Percentiles rank a stretch among this genome's conserved stretches.
These are phyloP conservation scores for Clupea harengus DNA, from an alignment of 2,113 vertebrate species.

Conservation along the genomic window DNA sequence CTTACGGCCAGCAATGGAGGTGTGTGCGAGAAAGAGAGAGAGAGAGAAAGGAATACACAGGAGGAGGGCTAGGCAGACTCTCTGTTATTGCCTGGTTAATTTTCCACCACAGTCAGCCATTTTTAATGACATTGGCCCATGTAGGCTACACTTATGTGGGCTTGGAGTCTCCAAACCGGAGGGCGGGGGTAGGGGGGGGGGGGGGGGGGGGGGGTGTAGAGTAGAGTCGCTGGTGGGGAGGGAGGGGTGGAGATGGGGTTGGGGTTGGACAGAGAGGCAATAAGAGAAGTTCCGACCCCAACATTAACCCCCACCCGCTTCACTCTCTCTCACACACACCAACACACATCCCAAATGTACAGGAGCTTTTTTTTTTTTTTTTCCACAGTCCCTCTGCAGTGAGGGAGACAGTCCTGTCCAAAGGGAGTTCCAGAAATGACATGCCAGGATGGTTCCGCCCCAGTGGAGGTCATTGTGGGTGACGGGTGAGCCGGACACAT, in stretches of 20 bases:
- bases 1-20: not conserved
- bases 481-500: not conserved
- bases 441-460: not conserved
- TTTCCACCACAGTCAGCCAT: constrained; percentile 47
- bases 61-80: not conserved
- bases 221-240: no score
- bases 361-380: not conserved
- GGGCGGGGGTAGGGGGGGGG: constrained; percentile 16
- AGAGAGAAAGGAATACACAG: not conserved
- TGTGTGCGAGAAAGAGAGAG: not conserved
- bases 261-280: constrained; percentile 16
- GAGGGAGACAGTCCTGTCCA: not conserved
- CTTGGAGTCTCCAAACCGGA: constrained; percentile 26
- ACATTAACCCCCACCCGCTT: not conserved
- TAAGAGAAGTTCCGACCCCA: constrained; percentile 30
- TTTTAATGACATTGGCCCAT: constrained; percentile 47
- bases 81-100: constrained; percentile 23
- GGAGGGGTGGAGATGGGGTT: not conserved
- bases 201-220: not conserved
- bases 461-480: not conserved
- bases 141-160: constrained; percentile 40
- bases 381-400: no score
- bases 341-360: not conserved
- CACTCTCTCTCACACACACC: not conserved
- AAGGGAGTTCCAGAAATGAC: not conserved